phyloP scores from a whole-genome alignment of 1,140 invertebrate genomes.

The Eriocheir sinensis region DNA sequence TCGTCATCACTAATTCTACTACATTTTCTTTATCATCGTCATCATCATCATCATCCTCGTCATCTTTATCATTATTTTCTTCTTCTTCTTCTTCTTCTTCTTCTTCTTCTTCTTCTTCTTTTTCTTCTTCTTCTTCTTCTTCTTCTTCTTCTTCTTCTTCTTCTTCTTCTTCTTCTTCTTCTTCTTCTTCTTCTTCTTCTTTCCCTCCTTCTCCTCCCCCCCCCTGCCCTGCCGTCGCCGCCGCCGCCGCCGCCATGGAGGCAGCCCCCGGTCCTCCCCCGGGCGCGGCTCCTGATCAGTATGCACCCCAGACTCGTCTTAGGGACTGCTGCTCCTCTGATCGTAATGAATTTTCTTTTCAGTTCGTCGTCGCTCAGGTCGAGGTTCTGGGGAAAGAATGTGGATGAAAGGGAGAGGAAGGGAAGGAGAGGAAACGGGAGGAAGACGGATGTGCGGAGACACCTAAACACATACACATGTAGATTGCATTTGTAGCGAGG shows the following conservation, averaged over 20 bases:
- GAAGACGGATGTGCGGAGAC: slow-evolving; percentile 26
- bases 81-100: no score
- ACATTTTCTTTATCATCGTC: not conserved
- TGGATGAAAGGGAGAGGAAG: slow-evolving; percentile 7
- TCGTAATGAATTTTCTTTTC: slow-evolving; percentile 73
- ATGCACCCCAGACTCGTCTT: slow-evolving; percentile 58
- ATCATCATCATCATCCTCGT: not conserved
- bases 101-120: not conserved
- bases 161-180: not conserved
- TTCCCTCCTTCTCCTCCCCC: not conserved
- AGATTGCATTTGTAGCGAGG: not conserved
- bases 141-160: not conserved
- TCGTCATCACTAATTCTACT: no score
- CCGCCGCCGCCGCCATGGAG: no score
- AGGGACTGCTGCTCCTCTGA: slow-evolving; percentile 70
- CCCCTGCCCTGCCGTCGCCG: not conserved
- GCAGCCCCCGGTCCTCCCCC: not conserved
- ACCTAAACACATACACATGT: not conserved
- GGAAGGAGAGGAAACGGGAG: not conserved
- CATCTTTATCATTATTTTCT: not conserved
- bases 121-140: not conserved
- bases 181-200: not conserved
- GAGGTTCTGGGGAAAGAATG: not conserved
- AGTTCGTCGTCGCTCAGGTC: slow-evolving; percentile 55
- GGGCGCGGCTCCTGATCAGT: slow-evolving; percentile 46